Evolutionary conservation across 2,113 vertebrate genomes (phyloP).

Genomic region (Mesitornis unicolor): DNA sequence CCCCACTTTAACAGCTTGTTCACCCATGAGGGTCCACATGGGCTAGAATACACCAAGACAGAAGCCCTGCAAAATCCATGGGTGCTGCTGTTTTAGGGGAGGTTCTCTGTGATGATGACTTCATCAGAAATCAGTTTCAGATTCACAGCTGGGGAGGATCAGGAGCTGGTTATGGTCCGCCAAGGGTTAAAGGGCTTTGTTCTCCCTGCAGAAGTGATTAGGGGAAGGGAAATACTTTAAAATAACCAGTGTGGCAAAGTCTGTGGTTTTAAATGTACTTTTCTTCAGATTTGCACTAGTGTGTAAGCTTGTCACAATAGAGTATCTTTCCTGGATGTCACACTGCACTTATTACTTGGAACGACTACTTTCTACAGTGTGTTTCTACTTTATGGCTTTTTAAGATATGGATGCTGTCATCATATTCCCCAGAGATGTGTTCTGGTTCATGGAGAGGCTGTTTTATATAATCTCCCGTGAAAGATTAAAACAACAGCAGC

Average conservation of each 20-base stretch:
- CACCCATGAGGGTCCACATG: not conserved
- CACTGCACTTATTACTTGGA: conserved; percentile 9
- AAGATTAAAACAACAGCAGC: conserved; percentile 44
- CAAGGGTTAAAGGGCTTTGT: not conserved
- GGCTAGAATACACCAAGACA: not conserved
- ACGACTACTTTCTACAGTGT: not conserved
- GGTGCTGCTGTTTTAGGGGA: not conserved
- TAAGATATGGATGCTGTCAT: conserved; percentile 55
- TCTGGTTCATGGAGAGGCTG: conserved; percentile 42
- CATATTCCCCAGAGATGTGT: conserved; percentile 30
- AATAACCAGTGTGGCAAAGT: not conserved
- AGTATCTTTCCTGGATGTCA: not conserved
- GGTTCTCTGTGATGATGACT: not conserved
- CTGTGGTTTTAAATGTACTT: not conserved
- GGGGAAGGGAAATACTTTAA: not conserved
- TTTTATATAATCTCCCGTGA: conserved; percentile 43
- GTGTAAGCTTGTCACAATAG: conserved; percentile 21
- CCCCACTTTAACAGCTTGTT: not conserved
- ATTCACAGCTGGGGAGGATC: not conserved
- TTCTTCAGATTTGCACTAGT: not conserved
- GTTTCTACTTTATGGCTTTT: conserved; percentile 35
- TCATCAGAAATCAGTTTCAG: not conserved
- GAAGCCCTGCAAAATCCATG: not conserved
- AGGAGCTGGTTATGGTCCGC: not conserved
- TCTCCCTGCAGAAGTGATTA: not conserved